These are phyloP conservation scores for Oceanodroma leucorhoa DNA, from an alignment of 2,797 vertebrate genomes.

Conservation along the genomic window DNA sequence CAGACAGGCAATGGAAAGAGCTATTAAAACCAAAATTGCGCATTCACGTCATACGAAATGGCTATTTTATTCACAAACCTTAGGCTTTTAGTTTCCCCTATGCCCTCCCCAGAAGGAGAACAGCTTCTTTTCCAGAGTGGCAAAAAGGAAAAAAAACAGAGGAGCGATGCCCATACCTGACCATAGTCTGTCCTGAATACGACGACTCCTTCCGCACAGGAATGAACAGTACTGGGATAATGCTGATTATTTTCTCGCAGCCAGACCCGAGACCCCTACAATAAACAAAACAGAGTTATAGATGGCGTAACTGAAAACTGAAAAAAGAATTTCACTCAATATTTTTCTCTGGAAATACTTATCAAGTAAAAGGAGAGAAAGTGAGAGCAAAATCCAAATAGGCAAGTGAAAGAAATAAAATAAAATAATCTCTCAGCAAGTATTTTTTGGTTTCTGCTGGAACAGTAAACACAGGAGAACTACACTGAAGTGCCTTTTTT, in stretches of 20 bases:
- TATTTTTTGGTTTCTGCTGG: background rate
- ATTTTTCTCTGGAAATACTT: background rate
- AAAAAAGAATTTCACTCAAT: background rate
- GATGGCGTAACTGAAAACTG: background rate
- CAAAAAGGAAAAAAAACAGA: background rate
- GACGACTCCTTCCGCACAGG: constrained; percentile 88
- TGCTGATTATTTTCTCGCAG: constrained; percentile 90
- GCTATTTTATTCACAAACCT: background rate
- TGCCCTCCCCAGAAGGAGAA: background rate
- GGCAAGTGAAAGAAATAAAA: background rate
- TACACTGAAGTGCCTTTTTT: background rate
- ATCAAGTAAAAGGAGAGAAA: background rate
- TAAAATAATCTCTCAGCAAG: background rate
- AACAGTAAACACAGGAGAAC: background rate
- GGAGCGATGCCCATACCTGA: constrained; percentile 79
- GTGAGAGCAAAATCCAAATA: background rate
- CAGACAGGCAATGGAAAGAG: fast-evolving
- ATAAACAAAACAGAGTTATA: background rate
- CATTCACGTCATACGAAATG: background rate
- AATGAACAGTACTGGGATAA: constrained; percentile 90
- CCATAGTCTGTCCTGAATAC: constrained; percentile 91
- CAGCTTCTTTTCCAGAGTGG: background rate
- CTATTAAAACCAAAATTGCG: background rate
- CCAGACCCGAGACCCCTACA: constrained; percentile 94
- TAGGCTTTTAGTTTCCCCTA: background rate